These are phyloP conservation scores for Capromys pilorides DNA, from an alignment of 2,797 vertebrate genomes.

Conservation along the genomic window DNA sequence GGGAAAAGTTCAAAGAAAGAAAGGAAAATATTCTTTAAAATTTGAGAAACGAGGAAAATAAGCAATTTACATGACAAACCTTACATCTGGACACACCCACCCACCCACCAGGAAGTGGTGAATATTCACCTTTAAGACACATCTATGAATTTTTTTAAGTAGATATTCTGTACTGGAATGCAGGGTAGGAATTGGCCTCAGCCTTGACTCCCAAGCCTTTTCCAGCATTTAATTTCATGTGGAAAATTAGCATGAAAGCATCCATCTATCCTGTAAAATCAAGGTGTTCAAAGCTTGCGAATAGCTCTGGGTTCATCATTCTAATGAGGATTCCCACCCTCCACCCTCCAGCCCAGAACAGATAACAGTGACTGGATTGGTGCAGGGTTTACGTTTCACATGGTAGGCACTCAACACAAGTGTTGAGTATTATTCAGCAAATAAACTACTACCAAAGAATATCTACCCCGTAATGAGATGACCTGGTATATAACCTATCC, in stretches of 20 bases:
- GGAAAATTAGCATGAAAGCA: conserved; percentile 33
- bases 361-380: not conserved
- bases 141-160: conserved; percentile 33
- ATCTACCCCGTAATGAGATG: not conserved
- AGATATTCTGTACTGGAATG: conserved; percentile 1
- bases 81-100: not conserved
- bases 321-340: not conserved
- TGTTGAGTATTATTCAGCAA: conserved; percentile 20
- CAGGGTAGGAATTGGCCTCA: conserved; percentile 2
- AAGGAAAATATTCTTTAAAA: not conserved
- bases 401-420: not conserved
- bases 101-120: not conserved
- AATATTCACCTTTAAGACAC: conserved; percentile 18
- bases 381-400: not conserved
- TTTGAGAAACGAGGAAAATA: not conserved
- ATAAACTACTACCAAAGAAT: not conserved
- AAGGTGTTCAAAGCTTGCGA: conserved; percentile 19
- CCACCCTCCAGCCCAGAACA: not conserved
- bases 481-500: not conserved
- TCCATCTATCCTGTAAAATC: not conserved
- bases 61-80: not conserved
- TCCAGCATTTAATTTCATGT: conserved; percentile 45
- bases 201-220: not conserved
- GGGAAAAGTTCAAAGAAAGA: not conserved
- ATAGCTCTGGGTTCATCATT: not conserved